These are phyloP conservation scores for Smittia aterrima DNA, from an alignment of 2,888 invertebrate genomes.

Conservation along the genomic window DNA sequence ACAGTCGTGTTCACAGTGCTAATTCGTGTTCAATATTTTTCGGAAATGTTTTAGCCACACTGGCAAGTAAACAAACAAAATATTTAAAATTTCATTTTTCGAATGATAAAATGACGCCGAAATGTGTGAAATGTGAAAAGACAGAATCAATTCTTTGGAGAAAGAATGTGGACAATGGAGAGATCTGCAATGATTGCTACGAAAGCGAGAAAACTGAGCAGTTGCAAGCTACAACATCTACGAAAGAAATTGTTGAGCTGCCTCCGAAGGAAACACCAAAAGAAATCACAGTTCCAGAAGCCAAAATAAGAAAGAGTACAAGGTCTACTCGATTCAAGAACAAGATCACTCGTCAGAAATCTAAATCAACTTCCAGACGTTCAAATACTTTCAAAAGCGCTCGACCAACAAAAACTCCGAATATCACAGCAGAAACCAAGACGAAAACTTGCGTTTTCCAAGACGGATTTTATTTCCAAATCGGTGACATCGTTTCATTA, in stretches of 20 bases:
- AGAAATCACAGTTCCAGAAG: constrained; percentile 22
- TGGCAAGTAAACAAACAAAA: no score
- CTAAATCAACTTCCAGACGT: constrained; percentile 51
- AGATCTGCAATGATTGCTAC: constrained; percentile 74
- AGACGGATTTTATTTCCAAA: constrained; percentile 76
- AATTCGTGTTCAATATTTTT: no score
- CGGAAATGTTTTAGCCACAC: no score
- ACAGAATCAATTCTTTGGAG: constrained; percentile 75
- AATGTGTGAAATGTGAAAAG: constrained; percentile 68
- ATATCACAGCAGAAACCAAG: constrained; percentile 69
- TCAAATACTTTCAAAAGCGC: constrained; percentile 67
- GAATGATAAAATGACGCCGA: constrained; percentile 55
- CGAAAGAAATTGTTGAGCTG: constrained; percentile 45
- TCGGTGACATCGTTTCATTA: constrained; percentile 88
- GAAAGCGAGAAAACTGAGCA: constrained; percentile 59
- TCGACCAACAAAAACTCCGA: constrained; percentile 74
- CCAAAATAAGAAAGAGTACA: constrained; percentile 47
- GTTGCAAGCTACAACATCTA: constrained; percentile 45
- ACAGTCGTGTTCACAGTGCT: no score
- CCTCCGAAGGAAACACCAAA: constrained; percentile 44
- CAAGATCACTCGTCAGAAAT: constrained; percentile 33
- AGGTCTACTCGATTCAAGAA: constrained; percentile 46
- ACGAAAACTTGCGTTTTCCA: constrained; percentile 44
- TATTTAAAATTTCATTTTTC: no score
- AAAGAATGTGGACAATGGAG: constrained; percentile 63